Evolutionary conservation across 2,113 vertebrate species (phyloP), one percentile per base, ranked within the genome.

Genomic region (Lepidothrix coronata): DNA sequence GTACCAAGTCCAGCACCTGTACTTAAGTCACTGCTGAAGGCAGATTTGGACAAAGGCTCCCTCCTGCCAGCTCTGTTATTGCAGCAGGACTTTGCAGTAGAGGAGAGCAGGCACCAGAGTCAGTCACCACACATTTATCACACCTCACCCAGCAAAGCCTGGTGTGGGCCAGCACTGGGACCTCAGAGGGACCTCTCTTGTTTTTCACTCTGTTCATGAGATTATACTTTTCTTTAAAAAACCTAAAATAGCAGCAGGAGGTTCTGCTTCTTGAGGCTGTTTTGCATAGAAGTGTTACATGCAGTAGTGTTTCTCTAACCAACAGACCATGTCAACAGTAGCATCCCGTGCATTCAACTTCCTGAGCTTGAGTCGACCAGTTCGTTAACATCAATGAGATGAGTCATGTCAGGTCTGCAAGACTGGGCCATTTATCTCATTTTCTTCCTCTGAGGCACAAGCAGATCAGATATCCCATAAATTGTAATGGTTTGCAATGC

Each of bases 401-500:
- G 39, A 80, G 19, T 65, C 62, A 46, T 9, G 5, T 54, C 85
- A 86, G 31, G 72, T 57, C 58, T 85, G 30, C 85, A 85, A 46
- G 27, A 83, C 2, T 67, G 76, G 51, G 55, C 46, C 52, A 11
- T 80, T 95, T 78, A 89, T 83, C 41, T 37, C 11, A 0, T 90
- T 74, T 80, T 48, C 73, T 84, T 85, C 55, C 79, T 81, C 72
- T 86, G 73, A 72, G 76, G 83, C 89, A 63, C 51, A 89, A 65
- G 68, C 76, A 89, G 52, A 85, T 92, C 65, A 81, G 68, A 71
- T 89, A 86, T 81, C 68, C 68, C 73, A 52, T 91, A 74, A 92
- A 84, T 89, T 86, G 65, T 67, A 86, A 51, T 62, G 59, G 61
- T 52, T 84, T 91, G 48, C 76, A 55, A 11, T 77, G 76, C 86